A percentile compares a stretch with the other conserved stretches of the same genome.
Evolutionary conservation across 2,888 invertebrate species (phyloP).

Genomic region (Melieria crassipennis): DNA sequence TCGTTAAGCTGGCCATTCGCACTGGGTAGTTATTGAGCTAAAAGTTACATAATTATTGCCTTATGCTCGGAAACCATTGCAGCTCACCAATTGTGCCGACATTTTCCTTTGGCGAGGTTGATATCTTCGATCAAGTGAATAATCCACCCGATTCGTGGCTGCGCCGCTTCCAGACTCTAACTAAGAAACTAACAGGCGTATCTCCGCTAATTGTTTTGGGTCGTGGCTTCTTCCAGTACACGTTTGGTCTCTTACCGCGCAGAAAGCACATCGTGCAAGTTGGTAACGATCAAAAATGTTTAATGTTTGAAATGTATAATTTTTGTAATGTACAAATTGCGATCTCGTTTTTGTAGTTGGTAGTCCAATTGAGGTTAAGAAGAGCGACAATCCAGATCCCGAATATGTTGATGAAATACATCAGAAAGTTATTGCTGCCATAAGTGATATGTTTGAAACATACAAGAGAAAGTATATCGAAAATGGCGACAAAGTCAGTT

Average conservation of each 20-base stretch:
- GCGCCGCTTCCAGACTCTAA: conserved; percentile 74
- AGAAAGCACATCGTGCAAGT: conserved; percentile 85
- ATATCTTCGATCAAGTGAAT: conserved; percentile 79
- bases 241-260: conserved; percentile 85
- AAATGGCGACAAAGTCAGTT: conserved; percentile 69
- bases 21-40: conserved; percentile 71
- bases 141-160: conserved; percentile 76
- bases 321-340: not conserved
- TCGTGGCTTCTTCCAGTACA: conserved; percentile 92
- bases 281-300: conserved; percentile 70
- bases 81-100: conserved; percentile 88
- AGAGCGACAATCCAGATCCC: conserved; percentile 75
- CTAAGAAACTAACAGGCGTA: conserved; percentile 76
- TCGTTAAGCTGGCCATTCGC: conserved; percentile 76
- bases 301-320: not conserved
- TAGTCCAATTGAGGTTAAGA: conserved; percentile 79
- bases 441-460: conserved; percentile 82
- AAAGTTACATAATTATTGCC: not conserved
- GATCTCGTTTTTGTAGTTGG: conserved; percentile 76
- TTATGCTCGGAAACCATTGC: conserved; percentile 25
- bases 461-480: conserved; percentile 81
- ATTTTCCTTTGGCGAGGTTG: conserved; percentile 90
- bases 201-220: conserved; percentile 82
- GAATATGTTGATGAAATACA: conserved; percentile 84
- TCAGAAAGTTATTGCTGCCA: conserved; percentile 74